phyloP scores from a whole-genome alignment of 2,888 invertebrate genomes.

The Calephelis perditalis region DNA sequence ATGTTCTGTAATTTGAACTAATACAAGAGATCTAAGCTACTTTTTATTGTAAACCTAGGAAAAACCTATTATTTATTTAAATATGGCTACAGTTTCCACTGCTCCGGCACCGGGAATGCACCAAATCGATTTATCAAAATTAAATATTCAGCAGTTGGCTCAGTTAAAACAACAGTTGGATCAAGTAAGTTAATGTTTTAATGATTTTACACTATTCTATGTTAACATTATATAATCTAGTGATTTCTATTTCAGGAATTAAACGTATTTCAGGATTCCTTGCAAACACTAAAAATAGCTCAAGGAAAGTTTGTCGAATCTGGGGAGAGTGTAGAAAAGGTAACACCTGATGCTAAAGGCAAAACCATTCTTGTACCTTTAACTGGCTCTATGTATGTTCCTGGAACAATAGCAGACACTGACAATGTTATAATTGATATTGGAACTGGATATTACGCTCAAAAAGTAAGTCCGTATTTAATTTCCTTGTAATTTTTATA shows the following conservation, averaged over 20 bases:
- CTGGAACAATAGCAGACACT: conserved; percentile 90
- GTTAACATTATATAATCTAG: not conserved
- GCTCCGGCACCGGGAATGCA: conserved; percentile 82
- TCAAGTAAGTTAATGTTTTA: conserved; percentile 75
- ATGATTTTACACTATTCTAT: not conserved
- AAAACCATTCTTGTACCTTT: conserved; percentile 94
- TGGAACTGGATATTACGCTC: conserved; percentile 97
- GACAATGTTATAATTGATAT: conserved; percentile 95
- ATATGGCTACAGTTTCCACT: conserved; percentile 80
- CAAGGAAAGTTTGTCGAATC: conserved; percentile 94
- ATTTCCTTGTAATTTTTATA: too few species aligned
- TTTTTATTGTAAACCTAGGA: not conserved
- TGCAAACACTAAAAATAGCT: conserved; percentile 92
- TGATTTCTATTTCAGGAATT: conserved; percentile 81
- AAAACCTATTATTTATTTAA: conserved; percentile 11
- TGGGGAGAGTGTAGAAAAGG: conserved; percentile 88
- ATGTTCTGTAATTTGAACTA: conserved; percentile 21
- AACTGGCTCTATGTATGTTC: conserved; percentile 98
- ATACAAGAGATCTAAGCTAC: not conserved
- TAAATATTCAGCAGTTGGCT: conserved; percentile 88
- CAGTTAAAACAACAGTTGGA: conserved; percentile 92
- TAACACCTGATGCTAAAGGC: conserved; percentile 86
- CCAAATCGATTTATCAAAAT: conserved; percentile 88
- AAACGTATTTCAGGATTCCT: conserved; percentile 91
- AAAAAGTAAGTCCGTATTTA: conserved; percentile 82